Conservation (phyloP, 2,113 vertebrate genomes). For the Nanorana parkeri region DNA sequence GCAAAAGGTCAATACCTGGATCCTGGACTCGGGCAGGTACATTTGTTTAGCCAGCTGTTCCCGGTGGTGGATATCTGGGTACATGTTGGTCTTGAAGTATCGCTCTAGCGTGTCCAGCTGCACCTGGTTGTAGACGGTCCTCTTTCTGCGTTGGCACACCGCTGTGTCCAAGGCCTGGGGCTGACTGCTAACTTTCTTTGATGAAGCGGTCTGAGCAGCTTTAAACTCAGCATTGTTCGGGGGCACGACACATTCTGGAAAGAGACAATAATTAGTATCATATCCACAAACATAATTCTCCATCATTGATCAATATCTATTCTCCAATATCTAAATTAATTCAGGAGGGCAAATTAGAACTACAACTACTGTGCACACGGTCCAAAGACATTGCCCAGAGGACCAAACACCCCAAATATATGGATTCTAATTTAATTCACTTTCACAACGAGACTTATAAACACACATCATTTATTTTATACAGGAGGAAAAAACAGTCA, state of each 20-base stretch:
- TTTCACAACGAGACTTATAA: too few species aligned
- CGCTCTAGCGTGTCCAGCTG: constrained; percentile 86
- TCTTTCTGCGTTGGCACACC: constrained; percentile 82
- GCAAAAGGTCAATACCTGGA: constrained; percentile 78
- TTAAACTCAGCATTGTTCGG: not conserved
- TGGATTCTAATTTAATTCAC: too few species aligned
- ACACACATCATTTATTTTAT: too few species aligned
- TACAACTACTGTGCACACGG: too few species aligned
- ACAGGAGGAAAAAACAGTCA: too few species aligned
- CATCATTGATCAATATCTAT: not conserved
- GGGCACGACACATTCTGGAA: not conserved
- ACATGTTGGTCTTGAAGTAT: constrained; percentile 84
- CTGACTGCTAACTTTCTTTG: not conserved
- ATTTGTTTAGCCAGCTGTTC: constrained; percentile 87
- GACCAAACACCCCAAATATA: too few species aligned
- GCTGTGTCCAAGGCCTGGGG: not conserved
- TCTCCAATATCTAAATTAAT: not conserved
- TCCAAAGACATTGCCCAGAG: too few species aligned
- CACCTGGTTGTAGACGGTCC: constrained; percentile 85
- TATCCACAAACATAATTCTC: not conserved
- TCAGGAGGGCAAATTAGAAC: too few species aligned
- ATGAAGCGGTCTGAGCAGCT: not conserved
- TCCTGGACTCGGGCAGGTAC: constrained; percentile 84
- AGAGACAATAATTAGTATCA: not conserved
- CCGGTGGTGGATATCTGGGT: constrained; percentile 87